Conservation (phyloP, 2,113 vertebrate genomes). For the Nothobranchius furzeri region DNA sequence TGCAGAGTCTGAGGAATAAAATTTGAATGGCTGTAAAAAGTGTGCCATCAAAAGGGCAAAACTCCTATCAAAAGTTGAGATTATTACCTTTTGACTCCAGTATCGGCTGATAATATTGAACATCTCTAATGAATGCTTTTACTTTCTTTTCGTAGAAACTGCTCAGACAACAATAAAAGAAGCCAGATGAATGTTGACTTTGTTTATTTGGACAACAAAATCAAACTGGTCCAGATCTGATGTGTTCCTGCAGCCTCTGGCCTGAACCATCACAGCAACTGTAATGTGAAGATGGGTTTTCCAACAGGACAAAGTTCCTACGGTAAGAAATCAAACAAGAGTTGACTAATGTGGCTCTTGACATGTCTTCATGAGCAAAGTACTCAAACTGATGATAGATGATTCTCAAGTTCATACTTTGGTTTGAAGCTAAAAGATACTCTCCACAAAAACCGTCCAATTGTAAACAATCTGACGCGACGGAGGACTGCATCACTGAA, state of each 20-base stretch:
- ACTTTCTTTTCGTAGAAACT: not conserved
- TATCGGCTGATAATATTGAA: too few relatives aligned
- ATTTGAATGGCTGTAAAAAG: too few relatives aligned
- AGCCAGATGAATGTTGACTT: constrained; percentile 1
- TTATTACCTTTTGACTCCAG: too few relatives aligned
- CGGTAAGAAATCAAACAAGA: not conserved
- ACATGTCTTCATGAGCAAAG: not conserved
- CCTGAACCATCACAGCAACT: not conserved
- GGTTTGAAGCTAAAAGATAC: not conserved
- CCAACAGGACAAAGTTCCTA: not conserved
- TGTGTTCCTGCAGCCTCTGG: not conserved
- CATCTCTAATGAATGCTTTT: too few relatives aligned
- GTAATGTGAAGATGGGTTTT: not conserved
- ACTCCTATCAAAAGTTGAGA: too few relatives aligned
- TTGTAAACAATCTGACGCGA: not conserved
- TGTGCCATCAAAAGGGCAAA: too few relatives aligned
- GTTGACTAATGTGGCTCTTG: not conserved
- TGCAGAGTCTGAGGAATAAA: too few relatives aligned
- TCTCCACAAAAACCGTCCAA: not conserved
- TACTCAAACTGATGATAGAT: too few relatives aligned
- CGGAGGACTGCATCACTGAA: constrained; percentile 1
- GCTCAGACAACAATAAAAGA: rapidly evolving
- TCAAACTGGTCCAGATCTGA: not conserved
- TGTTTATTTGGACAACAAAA: not conserved
- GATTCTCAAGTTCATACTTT: too few relatives aligned